Evolutionary conservation across 2,888 invertebrate genomes (phyloP), one percentile per base, ranked within the genome.

Genomic region (Nomada goodeniana): DNA sequence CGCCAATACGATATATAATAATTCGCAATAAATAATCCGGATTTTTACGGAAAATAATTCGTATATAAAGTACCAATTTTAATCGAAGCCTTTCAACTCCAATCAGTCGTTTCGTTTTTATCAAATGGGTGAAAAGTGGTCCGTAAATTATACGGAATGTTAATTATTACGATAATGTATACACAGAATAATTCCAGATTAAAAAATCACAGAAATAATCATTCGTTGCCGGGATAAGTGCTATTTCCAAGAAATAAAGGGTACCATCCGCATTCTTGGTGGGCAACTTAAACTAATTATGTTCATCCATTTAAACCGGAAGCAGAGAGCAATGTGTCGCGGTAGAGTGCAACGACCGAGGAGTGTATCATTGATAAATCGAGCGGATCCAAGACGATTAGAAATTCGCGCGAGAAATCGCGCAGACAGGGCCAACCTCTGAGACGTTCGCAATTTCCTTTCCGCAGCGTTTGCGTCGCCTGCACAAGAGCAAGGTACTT

Each of bases 361-460:
- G 15, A 59, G 26, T 76, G 79, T 75, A 65, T 78, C 63, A 65
- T 80, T n/a, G 74, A 67, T 26, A 78, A 80, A 78, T 76, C 85
- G 72, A 73, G 75, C 76, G 77, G 26, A 86, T 80, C 83, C 64
- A 11, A 23, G 44, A 29, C 72, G 78, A 79, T 85, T 85, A 83
- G 86, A 86, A 86, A 85, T 82, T 77, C 50, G 61, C 80, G 69
- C 70, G 47, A 7, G 82, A 85, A 85, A 85, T 82, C 80, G 65
- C 20, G 57, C 29, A 44, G 71, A 57, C 63, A 69, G 60, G 72
- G 11, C 23, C 52, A 70, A 57, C 42, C 69, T 59, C 69, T 18
- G 26, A 81, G 67, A 71, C 60, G 63, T 55, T 76, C 29, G 59
- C 57, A 61, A 76, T 84, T 75, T 82, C 55, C 82, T 81, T 71